Evolutionary conservation across 2,888 invertebrate species (phyloP).

Genomic region (Trypoxylon attenuatum): DNA sequence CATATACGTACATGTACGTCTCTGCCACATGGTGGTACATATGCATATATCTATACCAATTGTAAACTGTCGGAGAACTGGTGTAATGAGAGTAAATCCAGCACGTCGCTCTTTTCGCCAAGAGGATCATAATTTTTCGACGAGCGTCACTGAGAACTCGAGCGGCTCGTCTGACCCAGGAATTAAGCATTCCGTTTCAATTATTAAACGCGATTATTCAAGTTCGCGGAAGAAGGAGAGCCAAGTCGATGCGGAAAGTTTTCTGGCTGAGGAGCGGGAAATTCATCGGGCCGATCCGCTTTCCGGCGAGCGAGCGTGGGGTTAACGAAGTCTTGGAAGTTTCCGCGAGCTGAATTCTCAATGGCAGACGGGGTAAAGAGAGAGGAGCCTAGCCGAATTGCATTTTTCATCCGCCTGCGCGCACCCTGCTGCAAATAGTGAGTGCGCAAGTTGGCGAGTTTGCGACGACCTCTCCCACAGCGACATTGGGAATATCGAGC

Average conservation of each 20-base stretch:
- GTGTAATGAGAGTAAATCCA: too few relatives aligned
- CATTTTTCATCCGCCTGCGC: slow-evolving; percentile 44
- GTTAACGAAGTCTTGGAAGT: slow-evolving; percentile 47
- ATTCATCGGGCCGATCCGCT: slow-evolving; percentile 19
- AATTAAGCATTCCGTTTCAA: slow-evolving; percentile 53
- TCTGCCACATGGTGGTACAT: too few relatives aligned
- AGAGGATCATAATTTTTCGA: slow-evolving; percentile 11
- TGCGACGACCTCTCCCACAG: neutral
- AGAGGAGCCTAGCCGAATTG: slow-evolving; percentile 22
- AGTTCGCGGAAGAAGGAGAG: neutral
- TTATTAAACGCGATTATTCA: slow-evolving; percentile 51
- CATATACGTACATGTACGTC: too few relatives aligned
- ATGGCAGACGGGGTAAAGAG: too few relatives aligned
- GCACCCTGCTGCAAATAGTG: slow-evolving; percentile 10
- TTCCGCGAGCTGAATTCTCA: slow-evolving; percentile 29
- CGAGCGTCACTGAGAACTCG: neutral
- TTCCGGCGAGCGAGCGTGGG: neutral
- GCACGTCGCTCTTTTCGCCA: neutral
- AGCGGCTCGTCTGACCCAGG: slow-evolving; percentile 3
- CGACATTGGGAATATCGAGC: neutral
- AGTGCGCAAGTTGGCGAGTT: slow-evolving; percentile 1
- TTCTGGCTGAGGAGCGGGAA: slow-evolving; percentile 5
- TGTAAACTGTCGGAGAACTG: too few relatives aligned
- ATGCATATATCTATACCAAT: too few relatives aligned
- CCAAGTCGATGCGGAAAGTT: slow-evolving; percentile 34